Evolutionary conservation across 2,888 invertebrate genomes (phyloP).

Genomic region (Harpalus rufipes): DNA sequence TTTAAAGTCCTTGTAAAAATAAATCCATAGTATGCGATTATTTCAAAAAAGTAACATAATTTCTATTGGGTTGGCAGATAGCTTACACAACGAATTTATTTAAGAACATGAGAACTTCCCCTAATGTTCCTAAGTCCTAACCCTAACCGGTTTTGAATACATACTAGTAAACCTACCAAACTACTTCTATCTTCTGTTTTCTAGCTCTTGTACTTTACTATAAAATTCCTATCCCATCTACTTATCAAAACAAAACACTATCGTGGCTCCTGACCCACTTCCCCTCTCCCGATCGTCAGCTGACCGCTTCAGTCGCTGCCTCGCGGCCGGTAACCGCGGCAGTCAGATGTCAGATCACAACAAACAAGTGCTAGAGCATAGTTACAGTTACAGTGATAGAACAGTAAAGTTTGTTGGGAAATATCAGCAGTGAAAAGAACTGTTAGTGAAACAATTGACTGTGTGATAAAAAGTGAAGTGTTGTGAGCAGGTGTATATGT

Average conservation of each 20-base stretch:
- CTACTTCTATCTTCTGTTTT: too few species aligned
- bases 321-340: slow-evolving; percentile 11
- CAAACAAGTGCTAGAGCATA: slow-evolving; percentile 6
- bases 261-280: not conserved
- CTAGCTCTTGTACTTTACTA: not conserved
- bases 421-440: not conserved
- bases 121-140: too few species aligned
- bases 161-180: too few species aligned
- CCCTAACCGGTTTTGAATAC: too few species aligned
- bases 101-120: too few species aligned
- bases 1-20: too few species aligned
- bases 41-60: too few species aligned
- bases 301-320: slow-evolving; percentile 11
- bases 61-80: too few species aligned
- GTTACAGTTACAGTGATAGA: not conserved
- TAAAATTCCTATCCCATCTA: not conserved
- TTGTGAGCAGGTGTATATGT: not conserved
- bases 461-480: not conserved
- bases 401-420: not conserved
- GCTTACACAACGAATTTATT: too few species aligned
- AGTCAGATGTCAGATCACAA: slow-evolving; percentile 5
- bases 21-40: too few species aligned
- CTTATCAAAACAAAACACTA: not conserved
- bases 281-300: slow-evolving; percentile 40
- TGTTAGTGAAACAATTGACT: not conserved